Conservation (phyloP, 2,113 vertebrate species). For the Gulo gulo region DNA sequence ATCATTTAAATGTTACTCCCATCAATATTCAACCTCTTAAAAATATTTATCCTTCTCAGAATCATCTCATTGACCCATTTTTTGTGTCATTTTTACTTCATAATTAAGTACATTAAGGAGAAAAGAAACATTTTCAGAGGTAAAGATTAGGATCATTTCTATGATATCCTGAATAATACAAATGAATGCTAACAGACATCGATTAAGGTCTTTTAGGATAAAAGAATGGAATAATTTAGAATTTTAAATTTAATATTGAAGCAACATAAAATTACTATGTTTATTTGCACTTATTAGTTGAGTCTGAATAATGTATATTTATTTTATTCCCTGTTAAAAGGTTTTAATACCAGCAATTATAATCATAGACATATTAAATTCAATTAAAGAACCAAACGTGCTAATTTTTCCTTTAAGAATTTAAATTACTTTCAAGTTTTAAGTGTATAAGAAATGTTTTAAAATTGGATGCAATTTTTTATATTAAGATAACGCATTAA, state of each 20-base stretch:
- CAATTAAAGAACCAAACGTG: conserved; percentile 46
- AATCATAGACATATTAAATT: conserved; percentile 48
- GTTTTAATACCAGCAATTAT: conserved; percentile 58
- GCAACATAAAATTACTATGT: conserved; percentile 39
- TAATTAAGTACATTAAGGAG: neutral
- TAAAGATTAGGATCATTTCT: neutral
- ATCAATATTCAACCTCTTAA: neutral
- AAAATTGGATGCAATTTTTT: conserved; percentile 40
- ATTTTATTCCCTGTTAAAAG: conserved; percentile 31
- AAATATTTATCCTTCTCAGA: neutral
- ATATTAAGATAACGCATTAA: conserved; percentile 45
- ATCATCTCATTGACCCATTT: neutral
- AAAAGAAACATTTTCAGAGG: conserved; percentile 11
- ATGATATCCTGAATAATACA: conserved; percentile 20
- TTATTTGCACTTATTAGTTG: conserved; percentile 23
- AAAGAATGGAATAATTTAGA: conserved; percentile 17
- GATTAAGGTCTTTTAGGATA: conserved; percentile 24
- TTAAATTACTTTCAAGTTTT: conserved; percentile 45
- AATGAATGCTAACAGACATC: conserved; percentile 17
- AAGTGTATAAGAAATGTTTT: neutral
- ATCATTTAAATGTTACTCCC: neutral
- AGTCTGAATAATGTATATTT: conserved; percentile 54
- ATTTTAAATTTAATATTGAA: conserved; percentile 58
- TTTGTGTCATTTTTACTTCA: neutral
- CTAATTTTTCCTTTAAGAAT: conserved; percentile 31